Evolutionary conservation across 1,140 invertebrate genomes (phyloP), one percentile per base, ranked within the genome.

Genomic region (Drosophila orosa): DNA sequence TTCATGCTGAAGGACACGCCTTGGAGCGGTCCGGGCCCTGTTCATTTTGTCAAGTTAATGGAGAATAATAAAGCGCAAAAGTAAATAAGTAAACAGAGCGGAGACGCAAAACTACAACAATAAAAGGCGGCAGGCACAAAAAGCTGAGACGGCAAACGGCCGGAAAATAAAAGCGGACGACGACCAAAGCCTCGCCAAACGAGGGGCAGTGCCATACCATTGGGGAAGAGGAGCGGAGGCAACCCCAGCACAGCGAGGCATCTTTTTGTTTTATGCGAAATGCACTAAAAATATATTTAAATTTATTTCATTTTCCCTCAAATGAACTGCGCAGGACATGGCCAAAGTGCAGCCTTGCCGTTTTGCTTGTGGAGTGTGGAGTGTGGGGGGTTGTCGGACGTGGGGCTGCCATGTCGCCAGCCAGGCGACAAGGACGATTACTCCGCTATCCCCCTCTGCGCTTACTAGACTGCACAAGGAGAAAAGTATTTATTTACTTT

Each of bases 201-300:
- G 57, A 62, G 37, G 1, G 8, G 39, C 57, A 27, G 19, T 10
- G 54, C 24, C 27, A 45, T n/a, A 44, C 45, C n/a, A 12, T 19
- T 24, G 10, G 17, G n/a, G n/a, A n/a, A n/a, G 19, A 25, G 37
- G 52, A 63, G 54, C 44, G 37, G 52, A 63, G 54, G 37, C 45
- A 57, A 24, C 25, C 40, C 45, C 42, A 52, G 73, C 78, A 58
- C 80, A 79, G 83, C 78, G 57, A 85, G 82, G 82, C 83, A 87
- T 87, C 80, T 84, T 80, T 89, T 89, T 89, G 84, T 89, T 89
- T 87, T 89, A 89, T 89, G 84, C 73, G 77, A 89, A 89, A 89
- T 89, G 84, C 85, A 89, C 84, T 89, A 89, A 89, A 89, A 87
- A 89, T 84, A 89, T 89, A 89, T 89, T 89, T 89, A 89, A 89